A percentile compares a stretch with the other conserved stretches of the same genome.
Evolutionary conservation across 2,797 vertebrate genomes (phyloP).

Genomic region (Hozukius guyotensis): DNA sequence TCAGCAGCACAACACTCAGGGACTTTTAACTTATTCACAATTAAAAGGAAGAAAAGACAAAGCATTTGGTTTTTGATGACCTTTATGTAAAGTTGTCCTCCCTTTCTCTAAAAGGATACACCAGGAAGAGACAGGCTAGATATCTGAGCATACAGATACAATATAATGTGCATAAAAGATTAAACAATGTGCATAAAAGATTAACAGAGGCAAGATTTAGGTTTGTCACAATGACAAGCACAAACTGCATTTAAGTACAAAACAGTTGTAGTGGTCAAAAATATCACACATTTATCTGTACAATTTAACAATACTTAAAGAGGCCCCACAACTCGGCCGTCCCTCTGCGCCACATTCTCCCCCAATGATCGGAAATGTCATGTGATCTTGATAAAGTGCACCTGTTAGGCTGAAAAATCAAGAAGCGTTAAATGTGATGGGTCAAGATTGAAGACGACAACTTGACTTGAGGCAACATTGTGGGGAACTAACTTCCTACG

Average conservation of each 20-base stretch:
- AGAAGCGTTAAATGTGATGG: conserved; percentile 64
- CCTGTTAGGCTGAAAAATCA: conserved; percentile 78
- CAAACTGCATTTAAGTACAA: conserved; percentile 90
- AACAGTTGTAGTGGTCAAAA: conserved; percentile 92
- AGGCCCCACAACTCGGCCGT: conserved; percentile 59
- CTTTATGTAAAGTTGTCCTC: conserved; percentile 88
- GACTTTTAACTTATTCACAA: background rate
- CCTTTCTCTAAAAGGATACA: conserved; percentile 86
- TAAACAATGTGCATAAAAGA: conserved; percentile 86
- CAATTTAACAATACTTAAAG: conserved; percentile 87
- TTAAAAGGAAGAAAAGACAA: background rate
- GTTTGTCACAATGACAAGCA: conserved; percentile 88
- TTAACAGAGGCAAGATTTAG: conserved; percentile 86
- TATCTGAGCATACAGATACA: conserved; percentile 90
- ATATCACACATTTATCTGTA: conserved; percentile 92
- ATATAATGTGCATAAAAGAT: conserved; percentile 88
- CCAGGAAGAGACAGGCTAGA: conserved; percentile 84
- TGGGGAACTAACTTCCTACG: conserved; percentile 16
- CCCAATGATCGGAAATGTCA: conserved; percentile 73
- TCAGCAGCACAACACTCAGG: background rate
- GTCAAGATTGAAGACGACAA: conserved; percentile 55
- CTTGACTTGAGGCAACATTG: conserved; percentile 69
- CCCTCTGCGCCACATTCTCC: conserved; percentile 62
- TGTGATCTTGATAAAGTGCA: conserved; percentile 84
- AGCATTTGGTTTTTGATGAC: conserved; percentile 70